These are phyloP conservation scores for Meandrina meandrites DNA, from an alignment of 92 coral and sea anemone genomes.

Conservation along the genomic window DNA sequence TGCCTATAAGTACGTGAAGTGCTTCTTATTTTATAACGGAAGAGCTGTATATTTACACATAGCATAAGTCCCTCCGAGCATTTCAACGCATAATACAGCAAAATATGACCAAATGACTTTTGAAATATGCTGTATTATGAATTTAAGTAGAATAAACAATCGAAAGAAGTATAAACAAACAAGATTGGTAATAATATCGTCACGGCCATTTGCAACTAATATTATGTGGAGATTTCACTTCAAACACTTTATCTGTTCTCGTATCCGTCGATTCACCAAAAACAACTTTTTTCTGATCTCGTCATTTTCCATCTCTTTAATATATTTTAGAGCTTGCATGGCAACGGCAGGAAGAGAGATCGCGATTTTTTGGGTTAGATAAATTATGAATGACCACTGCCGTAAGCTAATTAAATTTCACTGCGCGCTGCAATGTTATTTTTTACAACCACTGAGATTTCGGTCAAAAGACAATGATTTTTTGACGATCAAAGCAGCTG, in stretches of 20 bases:
- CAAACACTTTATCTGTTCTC: conserved; percentile 50
- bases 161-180: conserved; percentile 23
- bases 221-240: neutral
- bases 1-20: neutral
- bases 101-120: neutral
- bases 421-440: conserved; percentile 1
- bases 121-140: neutral
- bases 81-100: too few relatives aligned
- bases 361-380: conserved; percentile 15
- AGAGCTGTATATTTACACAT: neutral
- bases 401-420: conserved; percentile 2
- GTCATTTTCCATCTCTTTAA: conserved; percentile 29
- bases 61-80: neutral
- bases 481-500: conserved; percentile 51
- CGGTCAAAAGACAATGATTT: neutral
- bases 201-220: neutral
- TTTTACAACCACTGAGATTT: conserved; percentile 12
- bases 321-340: conserved; percentile 56
- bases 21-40: neutral
- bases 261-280: conserved; percentile 50
- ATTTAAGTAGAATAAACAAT: conserved; percentile 11
- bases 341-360: conserved; percentile 2
- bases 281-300: conserved; percentile 39
- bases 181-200: conserved; percentile 9
- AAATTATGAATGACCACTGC: conserved; percentile 49